phyloP scores from a whole-genome alignment of 1,140 invertebrate species.

The Aphelinus atriplicis region DNA sequence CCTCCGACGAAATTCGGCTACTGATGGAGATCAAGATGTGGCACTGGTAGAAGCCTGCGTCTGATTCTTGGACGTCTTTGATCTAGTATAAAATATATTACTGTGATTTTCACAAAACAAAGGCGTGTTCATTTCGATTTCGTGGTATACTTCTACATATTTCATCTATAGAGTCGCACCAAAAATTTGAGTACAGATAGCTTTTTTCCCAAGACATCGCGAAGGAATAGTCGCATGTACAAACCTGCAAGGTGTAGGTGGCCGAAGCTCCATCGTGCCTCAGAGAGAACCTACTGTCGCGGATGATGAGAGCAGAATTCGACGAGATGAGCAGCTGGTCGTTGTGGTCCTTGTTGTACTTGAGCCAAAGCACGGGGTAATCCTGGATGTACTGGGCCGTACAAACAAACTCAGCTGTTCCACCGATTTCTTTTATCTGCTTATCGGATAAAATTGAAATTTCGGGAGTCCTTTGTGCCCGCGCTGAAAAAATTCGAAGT shows the following conservation, averaged over 20 bases:
- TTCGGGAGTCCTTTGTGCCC: slow-evolving; percentile 82
- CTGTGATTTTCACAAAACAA: too few relatives aligned
- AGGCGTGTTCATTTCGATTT: too few relatives aligned
- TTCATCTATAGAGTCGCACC: too few relatives aligned
- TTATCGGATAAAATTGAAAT: slow-evolving; percentile 92
- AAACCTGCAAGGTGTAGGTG: slow-evolving; percentile 82
- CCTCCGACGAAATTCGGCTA: not conserved
- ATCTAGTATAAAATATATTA: not conserved
- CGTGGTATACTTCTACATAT: too few relatives aligned
- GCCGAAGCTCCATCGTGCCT: slow-evolving; percentile 80
- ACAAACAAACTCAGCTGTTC: slow-evolving; percentile 86
- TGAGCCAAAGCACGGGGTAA: slow-evolving; percentile 87
- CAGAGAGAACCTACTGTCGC: slow-evolving; percentile 87
- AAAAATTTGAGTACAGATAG: too few relatives aligned
- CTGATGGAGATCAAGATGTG: not conserved
- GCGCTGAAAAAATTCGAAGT: slow-evolving; percentile 60
- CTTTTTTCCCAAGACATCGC: too few relatives aligned
- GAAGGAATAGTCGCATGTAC: too few relatives aligned
- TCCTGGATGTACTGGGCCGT: slow-evolving; percentile 89
- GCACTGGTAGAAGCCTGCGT: not conserved
- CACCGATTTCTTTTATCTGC: slow-evolving; percentile 91
- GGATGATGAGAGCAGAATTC: slow-evolving; percentile 82
- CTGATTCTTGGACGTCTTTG: not conserved
- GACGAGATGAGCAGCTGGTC: slow-evolving; percentile 80
- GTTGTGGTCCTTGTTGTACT: slow-evolving; percentile 65